Evolutionary conservation across 2,888 invertebrate genomes (phyloP).

Genomic region (Philaethria dido): DNA sequence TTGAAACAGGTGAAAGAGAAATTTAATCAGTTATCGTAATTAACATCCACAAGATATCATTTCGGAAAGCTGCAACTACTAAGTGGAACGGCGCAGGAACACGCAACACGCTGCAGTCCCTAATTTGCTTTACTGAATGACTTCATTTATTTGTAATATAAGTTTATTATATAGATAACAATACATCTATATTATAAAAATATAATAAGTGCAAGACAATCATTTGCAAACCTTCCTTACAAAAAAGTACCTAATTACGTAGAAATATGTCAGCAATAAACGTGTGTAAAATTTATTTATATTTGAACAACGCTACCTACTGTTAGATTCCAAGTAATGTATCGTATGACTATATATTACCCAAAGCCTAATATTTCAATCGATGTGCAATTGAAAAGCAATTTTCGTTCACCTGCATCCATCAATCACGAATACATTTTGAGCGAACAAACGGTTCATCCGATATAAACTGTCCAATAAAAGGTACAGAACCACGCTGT

Average conservation of each 20-base stretch:
- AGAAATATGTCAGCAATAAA: not conserved
- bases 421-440: conserved; percentile 49
- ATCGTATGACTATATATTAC: conserved; percentile 19
- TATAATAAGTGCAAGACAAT: too few relatives aligned
- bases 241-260: not conserved
- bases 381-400: conserved; percentile 46
- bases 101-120: conserved; percentile 49
- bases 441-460: conserved; percentile 46
- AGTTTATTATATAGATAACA: too few relatives aligned
- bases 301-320: not conserved
- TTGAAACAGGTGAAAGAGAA: conserved; percentile 49
- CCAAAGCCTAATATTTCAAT: conserved; percentile 45
- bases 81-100: conserved; percentile 50
- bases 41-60: conserved; percentile 51
- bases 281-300: not conserved
- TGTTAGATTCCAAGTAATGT: not conserved
- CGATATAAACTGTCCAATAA: conserved; percentile 49
- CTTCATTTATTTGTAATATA: conserved; percentile 4
- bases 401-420: conserved; percentile 49
- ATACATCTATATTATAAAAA: too few relatives aligned
- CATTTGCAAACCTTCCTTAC: not conserved
- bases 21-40: conserved; percentile 47
- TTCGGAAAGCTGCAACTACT: conserved; percentile 51
- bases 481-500: conserved; percentile 59
- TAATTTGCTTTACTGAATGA: conserved; percentile 35